phyloP scores from a whole-genome alignment of 2,888 invertebrate species.

The Desoria tigrina region DNA sequence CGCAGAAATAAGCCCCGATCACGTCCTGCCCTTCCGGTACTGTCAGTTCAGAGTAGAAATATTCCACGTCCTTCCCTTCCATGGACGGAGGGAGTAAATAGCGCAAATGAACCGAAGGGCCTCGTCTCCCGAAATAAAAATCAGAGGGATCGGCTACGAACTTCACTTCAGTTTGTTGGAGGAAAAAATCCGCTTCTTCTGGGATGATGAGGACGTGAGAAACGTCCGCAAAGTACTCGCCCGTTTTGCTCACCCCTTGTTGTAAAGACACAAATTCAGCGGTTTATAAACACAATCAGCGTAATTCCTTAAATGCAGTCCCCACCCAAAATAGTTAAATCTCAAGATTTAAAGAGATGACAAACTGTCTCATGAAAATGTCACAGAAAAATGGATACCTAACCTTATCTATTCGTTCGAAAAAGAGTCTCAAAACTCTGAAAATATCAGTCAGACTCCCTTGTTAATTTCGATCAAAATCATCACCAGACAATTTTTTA shows the following conservation, averaged over 20 bases:
- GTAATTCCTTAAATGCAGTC: too few relatives aligned
- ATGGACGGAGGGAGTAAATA: slow-evolving; percentile 21
- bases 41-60: slow-evolving; percentile 49
- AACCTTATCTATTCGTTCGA: too few relatives aligned
- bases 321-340: too few relatives aligned
- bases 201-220: slow-evolving; percentile 30
- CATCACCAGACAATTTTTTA: too few relatives aligned
- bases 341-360: too few relatives aligned
- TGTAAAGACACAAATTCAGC: too few relatives aligned
- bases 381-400: too few relatives aligned
- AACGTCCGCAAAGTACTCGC: slow-evolving; percentile 35
- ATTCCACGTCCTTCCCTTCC: slow-evolving; percentile 24
- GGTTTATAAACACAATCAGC: too few relatives aligned
- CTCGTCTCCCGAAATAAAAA: slow-evolving; percentile 48
- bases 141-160: slow-evolving; percentile 34
- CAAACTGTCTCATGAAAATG: too few relatives aligned
- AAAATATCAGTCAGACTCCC: too few relatives aligned
- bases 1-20: slow-evolving; percentile 47
- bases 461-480: too few relatives aligned
- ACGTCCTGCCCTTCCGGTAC: slow-evolving; percentile 43
- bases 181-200: slow-evolving; percentile 16
- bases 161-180: slow-evolving; percentile 15
- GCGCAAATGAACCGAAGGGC: slow-evolving; percentile 47
- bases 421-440: too few relatives aligned
- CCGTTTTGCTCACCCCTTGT: slow-evolving; percentile 20